Evolutionary conservation across 2,797 vertebrate species (phyloP), one percentile per base, ranked within the genome.

Genomic region (Poeciliopsis paucimaculata): DNA sequence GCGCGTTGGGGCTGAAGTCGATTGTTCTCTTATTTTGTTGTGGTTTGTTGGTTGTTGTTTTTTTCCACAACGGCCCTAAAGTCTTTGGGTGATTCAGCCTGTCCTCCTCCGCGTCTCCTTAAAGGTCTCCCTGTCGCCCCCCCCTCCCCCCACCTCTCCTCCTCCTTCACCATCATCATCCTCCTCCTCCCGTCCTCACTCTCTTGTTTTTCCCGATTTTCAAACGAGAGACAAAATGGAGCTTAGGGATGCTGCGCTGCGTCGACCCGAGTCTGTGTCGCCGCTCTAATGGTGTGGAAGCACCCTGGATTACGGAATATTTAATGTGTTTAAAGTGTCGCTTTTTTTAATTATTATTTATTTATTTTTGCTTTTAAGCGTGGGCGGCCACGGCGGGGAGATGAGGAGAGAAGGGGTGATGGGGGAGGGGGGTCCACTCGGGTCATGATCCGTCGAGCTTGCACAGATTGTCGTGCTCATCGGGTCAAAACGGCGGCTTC

Each of bases 211-310:
- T 77, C 83, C 81, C 18, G 82, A 74, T 82, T 85, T 87, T 82
- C 84, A 86, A 89, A 82, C n/a, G 41, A 83, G 85, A 91, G 86
- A 90, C 85, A 88, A 82, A 92, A 90, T 91, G 88, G 85, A 86
- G 85, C 84, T 89, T 80, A 28, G 77, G 79, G 86, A 90, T 86
- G 75, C 87, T 83, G 80, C 73, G 80, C 86, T 82, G 81, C 77
- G 77, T 80, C 77, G 75, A 66, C 45, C 78, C 20, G 64, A 39
- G 64, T 39, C 64, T 36, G 16, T 36, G 31, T 12, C 41, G 72
- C 77, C 73, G 76, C 81, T 81, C 60, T 83, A 34, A 84, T 83
- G 64, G 53, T 87, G 81, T 82, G 84, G 75, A 77, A 87, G 85
- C 86, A 81, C 90, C 85, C 55, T 87, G 87, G 81, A 88, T 87